phyloP scores from a whole-genome alignment of 2,888 invertebrate genomes.

The Thymelicus sylvestris region DNA sequence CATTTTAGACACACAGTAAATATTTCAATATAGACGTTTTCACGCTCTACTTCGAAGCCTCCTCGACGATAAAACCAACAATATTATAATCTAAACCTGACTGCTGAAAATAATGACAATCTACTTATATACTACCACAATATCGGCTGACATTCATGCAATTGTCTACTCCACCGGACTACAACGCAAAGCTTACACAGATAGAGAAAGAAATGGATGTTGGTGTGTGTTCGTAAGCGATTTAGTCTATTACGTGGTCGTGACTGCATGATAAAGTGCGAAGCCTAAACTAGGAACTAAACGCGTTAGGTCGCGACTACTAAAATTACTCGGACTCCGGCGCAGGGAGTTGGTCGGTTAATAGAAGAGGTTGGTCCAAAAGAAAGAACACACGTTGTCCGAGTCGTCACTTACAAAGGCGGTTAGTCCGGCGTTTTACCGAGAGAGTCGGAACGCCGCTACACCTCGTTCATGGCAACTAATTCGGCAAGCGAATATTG shows the following conservation, averaged over 20 bases:
- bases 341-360: constrained; percentile 51
- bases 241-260: constrained; percentile 59
- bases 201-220: constrained; percentile 55
- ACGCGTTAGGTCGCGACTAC: constrained; percentile 51
- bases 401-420: constrained; percentile 72
- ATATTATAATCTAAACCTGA: too few species aligned
- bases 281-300: constrained; percentile 56
- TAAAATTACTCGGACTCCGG: constrained; percentile 28
- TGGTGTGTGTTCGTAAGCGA: constrained; percentile 49
- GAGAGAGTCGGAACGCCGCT: constrained; percentile 55
- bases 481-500: constrained; percentile 81
- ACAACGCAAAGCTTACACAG: constrained; percentile 58
- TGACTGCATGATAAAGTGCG: constrained; percentile 55
- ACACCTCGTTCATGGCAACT: constrained; percentile 75
- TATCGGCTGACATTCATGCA: constrained; percentile 37
- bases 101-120: too few species aligned
- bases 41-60: too few species aligned
- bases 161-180: constrained; percentile 43
- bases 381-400: constrained; percentile 57
- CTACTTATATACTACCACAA: too few species aligned
- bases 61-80: not conserved
- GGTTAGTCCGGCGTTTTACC: constrained; percentile 61
- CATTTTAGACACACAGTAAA: too few species aligned
- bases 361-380: constrained; percentile 62
- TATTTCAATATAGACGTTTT: too few species aligned